A percentile compares a stretch with the other conserved stretches of the same genome.
Conservation (phyloP, 2,888 invertebrate genomes). For the Hermaeophaga mercurialis region DNA sequence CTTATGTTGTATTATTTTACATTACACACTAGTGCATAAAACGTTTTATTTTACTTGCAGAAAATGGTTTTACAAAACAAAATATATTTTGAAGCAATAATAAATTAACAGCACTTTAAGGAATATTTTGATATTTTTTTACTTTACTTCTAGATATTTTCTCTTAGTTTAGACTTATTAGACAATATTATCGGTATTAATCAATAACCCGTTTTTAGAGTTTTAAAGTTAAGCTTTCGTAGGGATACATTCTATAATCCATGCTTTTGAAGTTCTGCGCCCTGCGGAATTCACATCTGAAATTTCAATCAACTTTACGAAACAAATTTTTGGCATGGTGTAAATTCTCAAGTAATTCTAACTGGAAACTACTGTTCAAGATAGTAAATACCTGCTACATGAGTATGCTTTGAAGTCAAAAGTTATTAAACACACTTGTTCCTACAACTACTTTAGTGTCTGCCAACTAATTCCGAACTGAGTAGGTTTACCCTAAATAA, state of each 20-base stretch:
- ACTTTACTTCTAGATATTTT: too few species aligned
- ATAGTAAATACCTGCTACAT: conserved; percentile 35
- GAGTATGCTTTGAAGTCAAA: conserved; percentile 37
- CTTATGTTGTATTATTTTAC: too few species aligned
- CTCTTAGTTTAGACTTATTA: too few species aligned
- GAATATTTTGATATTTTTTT: too few species aligned
- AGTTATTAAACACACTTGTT: conserved; percentile 31
- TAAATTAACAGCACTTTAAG: too few species aligned
- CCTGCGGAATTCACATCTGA: conserved; percentile 10
- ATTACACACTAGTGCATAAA: too few species aligned
- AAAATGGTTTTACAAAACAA: too few species aligned
- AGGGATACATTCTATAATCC: not conserved
- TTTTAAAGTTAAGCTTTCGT: too few species aligned
- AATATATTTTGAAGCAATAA: too few species aligned
- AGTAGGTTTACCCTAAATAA: conserved; percentile 5
- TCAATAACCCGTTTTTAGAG: too few species aligned
- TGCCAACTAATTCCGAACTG: conserved; percentile 23
- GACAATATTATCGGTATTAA: too few species aligned
- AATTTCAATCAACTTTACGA: conserved; percentile 20
- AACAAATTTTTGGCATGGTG: conserved; percentile 23
- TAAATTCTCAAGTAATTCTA: conserved; percentile 23
- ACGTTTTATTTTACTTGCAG: too few species aligned
- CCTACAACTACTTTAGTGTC: conserved; percentile 15
- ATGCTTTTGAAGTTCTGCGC: conserved; percentile 4
- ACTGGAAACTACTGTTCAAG: conserved; percentile 31